Evolutionary conservation across 2,888 invertebrate species (phyloP).

Genomic region (Campaea margaritaria): DNA sequence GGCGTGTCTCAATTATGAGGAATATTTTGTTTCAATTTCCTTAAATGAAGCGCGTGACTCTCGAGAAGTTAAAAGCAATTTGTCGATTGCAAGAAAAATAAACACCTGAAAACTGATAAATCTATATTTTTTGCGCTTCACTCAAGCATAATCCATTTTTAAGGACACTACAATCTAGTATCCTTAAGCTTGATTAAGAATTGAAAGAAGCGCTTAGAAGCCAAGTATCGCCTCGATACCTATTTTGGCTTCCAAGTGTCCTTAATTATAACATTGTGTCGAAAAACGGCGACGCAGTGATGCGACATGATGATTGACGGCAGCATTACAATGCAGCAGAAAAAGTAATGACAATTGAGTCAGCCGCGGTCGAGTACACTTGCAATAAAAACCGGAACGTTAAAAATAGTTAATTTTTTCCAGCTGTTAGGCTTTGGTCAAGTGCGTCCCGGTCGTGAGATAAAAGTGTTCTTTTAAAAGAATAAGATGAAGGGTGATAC

Average conservation of each 20-base stretch:
- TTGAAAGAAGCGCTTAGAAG: too few species aligned
- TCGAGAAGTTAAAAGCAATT: too few species aligned
- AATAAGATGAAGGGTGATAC: background rate
- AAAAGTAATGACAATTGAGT: constrained; percentile 29
- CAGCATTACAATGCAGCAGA: constrained; percentile 16
- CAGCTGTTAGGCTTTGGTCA: constrained; percentile 14
- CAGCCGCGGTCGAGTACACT: constrained; percentile 32
- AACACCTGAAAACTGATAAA: too few species aligned
- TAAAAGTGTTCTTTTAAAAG: background rate
- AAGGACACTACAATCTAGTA: too few species aligned
- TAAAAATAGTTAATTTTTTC: constrained; percentile 30
- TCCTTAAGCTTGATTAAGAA: too few species aligned
- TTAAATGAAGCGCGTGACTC: too few species aligned
- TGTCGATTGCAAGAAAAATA: too few species aligned
- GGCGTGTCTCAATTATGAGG: too few species aligned
- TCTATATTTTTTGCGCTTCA: too few species aligned
- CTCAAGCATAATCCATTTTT: too few species aligned
- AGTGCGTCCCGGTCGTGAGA: background rate
- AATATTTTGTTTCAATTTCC: too few species aligned
- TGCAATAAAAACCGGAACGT: constrained; percentile 24
- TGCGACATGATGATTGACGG: constrained; percentile 9
- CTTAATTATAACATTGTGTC: background rate
- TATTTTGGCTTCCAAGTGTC: background rate
- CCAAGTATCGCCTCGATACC: too few species aligned
- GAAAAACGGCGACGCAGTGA: background rate